These are phyloP conservation scores for Spisula solida DNA, from an alignment of 2,888 invertebrate species.

Conservation along the genomic window DNA sequence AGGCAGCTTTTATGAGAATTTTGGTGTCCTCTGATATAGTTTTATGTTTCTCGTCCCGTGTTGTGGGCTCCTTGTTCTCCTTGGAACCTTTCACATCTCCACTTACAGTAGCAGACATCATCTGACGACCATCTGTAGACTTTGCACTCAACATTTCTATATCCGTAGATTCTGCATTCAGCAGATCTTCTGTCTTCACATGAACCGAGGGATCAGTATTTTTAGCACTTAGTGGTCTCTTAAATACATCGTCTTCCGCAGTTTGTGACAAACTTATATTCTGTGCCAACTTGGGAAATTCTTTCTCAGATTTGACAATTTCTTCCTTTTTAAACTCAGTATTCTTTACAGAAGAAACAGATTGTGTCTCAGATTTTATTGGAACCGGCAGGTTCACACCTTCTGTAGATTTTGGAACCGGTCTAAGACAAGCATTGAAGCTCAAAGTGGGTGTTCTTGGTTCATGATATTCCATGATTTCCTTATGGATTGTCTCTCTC, in stretches of 20 bases:
- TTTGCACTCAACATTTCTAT: conserved; percentile 86
- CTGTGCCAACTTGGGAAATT: neutral
- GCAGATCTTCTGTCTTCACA: conserved; percentile 66
- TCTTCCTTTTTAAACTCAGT: neutral
- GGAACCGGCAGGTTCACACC: conserved; percentile 17
- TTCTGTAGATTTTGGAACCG: conserved; percentile 78
- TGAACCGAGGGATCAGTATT: conserved; percentile 64
- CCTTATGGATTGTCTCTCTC: conserved; percentile 85
- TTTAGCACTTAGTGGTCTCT: conserved; percentile 70
- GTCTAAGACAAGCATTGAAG: conserved; percentile 81
- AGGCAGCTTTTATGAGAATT: conserved; percentile 83
- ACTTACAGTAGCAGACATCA: conserved; percentile 45
- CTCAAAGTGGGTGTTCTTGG: conserved; percentile 79
- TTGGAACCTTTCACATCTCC: conserved; percentile 46
- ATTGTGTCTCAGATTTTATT: conserved; percentile 8
- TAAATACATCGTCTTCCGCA: conserved; percentile 69
- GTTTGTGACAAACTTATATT: neutral
- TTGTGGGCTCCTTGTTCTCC: conserved; percentile 67
- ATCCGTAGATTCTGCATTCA: conserved; percentile 72
- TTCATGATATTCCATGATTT: conserved; percentile 85
- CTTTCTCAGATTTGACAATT: neutral
- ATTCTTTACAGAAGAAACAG: conserved; percentile 6
- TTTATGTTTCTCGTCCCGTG: conserved; percentile 73
- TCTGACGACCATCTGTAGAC: conserved; percentile 69
- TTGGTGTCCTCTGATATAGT: conserved; percentile 84